phyloP scores from a whole-genome alignment of 1,140 invertebrate genomes.

The Lithobius niger region DNA sequence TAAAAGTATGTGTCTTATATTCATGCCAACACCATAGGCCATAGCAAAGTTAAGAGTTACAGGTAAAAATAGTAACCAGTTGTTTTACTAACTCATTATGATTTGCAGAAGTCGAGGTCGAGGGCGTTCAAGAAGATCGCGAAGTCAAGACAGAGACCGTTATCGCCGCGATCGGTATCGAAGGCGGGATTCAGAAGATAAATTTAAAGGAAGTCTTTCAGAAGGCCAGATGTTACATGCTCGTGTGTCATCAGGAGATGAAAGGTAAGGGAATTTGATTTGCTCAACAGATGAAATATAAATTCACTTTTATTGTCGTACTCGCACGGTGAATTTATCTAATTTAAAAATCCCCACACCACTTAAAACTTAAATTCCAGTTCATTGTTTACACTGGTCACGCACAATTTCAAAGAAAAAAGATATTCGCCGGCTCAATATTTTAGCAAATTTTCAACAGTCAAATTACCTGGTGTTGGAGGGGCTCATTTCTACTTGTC shows the following conservation, averaged over 20 bases:
- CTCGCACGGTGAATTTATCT: no score
- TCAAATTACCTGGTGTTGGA: no score
- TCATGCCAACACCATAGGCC: no score
- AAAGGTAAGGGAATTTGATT: neutral
- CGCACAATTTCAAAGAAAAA: no score
- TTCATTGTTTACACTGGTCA: no score
- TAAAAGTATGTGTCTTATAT: no score
- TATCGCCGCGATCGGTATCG: conserved; percentile 26
- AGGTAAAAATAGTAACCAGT: no score
- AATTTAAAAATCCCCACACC: neutral
- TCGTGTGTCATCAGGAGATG: conserved; percentile 11
- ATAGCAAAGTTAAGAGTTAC: no score
- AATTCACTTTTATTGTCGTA: conserved; percentile 12
- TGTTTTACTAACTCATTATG: neutral
- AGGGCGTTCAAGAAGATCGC: neutral
- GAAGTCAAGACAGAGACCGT: neutral
- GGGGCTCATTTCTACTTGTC: no score
- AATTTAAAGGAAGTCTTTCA: conserved; percentile 67
- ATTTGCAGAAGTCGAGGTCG: conserved; percentile 10
- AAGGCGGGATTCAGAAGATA: conserved; percentile 40
- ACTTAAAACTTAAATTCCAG: conserved; percentile 8
- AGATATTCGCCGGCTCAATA: no score
- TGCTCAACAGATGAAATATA: conserved; percentile 14
- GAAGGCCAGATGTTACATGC: conserved; percentile 48
- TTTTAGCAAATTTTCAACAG: no score